Conservation (phyloP, 2,888 invertebrate species). For the Allygus modestus region DNA sequence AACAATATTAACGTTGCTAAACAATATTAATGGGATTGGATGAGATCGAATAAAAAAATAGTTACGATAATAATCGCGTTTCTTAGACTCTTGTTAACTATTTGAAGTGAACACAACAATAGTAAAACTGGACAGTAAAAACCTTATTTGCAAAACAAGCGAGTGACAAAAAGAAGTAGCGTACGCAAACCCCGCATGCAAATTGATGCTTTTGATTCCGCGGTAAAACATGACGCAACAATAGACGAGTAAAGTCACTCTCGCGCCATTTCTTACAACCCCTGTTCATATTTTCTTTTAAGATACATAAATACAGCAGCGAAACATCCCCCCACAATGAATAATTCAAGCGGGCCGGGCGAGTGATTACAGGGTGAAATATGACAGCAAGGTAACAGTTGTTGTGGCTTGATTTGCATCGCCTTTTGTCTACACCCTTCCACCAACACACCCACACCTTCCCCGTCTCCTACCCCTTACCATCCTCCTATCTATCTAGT, state of each 20-base stretch:
- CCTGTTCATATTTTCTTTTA: slow-evolving; percentile 61
- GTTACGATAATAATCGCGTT: too few relatives aligned
- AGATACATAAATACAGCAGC: slow-evolving; percentile 57
- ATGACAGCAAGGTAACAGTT: slow-evolving; percentile 58
- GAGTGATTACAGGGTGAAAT: slow-evolving; percentile 50
- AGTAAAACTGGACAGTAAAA: background rate
- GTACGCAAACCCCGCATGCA: background rate
- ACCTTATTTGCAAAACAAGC: background rate
- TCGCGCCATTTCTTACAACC: slow-evolving; percentile 59
- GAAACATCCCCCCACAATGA: slow-evolving; percentile 37
- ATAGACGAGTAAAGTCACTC: slow-evolving; percentile 53
- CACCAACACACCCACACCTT: background rate
- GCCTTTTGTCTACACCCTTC: slow-evolving; percentile 54
- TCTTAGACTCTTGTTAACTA: too few relatives aligned
- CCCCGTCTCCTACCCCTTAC: background rate
- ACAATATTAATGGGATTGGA: too few relatives aligned
- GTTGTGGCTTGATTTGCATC: slow-evolving; percentile 56
- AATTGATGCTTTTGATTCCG: slow-evolving; percentile 30
- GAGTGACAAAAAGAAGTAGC: slow-evolving; percentile 1
- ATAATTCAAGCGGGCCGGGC: slow-evolving; percentile 41
- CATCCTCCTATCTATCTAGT: background rate
- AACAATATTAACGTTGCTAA: too few relatives aligned
- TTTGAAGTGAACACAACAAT: background rate
- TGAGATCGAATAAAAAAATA: too few relatives aligned
- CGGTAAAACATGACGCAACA: slow-evolving; percentile 43